Base-by-base conservation (phyloP, 2,888 invertebrate genomes). In the Biston stratarius region DNA sequence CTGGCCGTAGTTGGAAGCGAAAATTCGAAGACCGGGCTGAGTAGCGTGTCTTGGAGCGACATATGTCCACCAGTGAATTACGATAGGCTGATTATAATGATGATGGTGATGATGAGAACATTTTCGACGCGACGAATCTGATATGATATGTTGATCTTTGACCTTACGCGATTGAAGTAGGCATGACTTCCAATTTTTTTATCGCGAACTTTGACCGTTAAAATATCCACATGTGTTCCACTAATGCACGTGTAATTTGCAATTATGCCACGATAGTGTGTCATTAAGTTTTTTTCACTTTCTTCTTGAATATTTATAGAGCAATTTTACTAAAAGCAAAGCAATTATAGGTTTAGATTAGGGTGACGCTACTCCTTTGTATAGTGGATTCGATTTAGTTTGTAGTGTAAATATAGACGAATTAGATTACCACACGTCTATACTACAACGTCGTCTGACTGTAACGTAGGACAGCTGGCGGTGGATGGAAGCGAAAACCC, bases 281-380 rank as follows among this genome's bases (percentile, higher is more conserved):
- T 86, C 84, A 91, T 92, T 92, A 90, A 82, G 78, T 84, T 87
- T 88, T 36, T 89, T 90, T 85, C 60, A 51, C 63, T 68, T 68
- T 83, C 82, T 84, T 80, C 78, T 83, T 91, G 91, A 92, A 93
- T 94, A 93, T 93, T 90, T 89, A 93, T 93, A 82, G 81, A 84
- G 92, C 81, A 90, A 93, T 94, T 94, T 92, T 60, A 93, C 92
- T 94, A 93, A 94, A 93, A 94, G 94, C 90, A 83, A 81, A 73
- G 74, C 81, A 84, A 88, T 88, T 83, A 83, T 77, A 75, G 77
- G 70, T 74, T 71, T 68, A 79, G 85, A 86, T 82, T 83, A 82
- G 77, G 82, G 82, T 78, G 79, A 45, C 51, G 59, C 42, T 58
- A 51, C 45, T 51, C 42, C 14, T 38, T 51, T 6, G 45, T 38